Evolutionary conservation across 92 coral and sea anemone genomes (phyloP).

Genomic region (Palythoa grandis): DNA sequence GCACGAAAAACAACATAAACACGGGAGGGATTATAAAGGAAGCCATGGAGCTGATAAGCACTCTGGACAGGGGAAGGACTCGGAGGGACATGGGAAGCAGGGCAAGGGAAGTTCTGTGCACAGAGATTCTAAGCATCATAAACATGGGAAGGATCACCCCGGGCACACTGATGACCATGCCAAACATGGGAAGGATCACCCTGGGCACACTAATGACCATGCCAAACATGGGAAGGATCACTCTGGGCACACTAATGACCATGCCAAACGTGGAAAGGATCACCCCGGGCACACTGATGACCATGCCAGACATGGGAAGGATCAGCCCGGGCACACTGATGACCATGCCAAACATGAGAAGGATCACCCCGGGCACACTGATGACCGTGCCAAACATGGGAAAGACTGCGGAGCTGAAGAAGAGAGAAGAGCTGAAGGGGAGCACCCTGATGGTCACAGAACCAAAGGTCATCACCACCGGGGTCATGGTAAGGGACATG

Average conservation of each 20-base stretch:
- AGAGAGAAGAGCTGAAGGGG: constrained; percentile 25
- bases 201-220: neutral
- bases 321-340: neutral
- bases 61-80: constrained; percentile 34
- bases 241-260: neutral
- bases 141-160: constrained; percentile 25
- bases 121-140: constrained; percentile 39
- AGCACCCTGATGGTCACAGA: constrained; percentile 30
- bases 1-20: constrained; percentile 7
- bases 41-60: constrained; percentile 8
- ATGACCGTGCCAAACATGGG: constrained; percentile 23
- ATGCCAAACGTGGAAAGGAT: constrained; percentile 29
- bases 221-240: constrained; percentile 20
- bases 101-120: constrained; percentile 28
- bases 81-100: constrained; percentile 26
- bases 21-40: neutral
- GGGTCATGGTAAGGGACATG: constrained; percentile 32
- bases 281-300: constrained; percentile 8
- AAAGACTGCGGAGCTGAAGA: constrained; percentile 8
- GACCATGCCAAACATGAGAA: too few relatives aligned
- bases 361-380: too few relatives aligned
- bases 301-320: constrained; percentile 25
- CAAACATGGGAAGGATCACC: constrained; percentile 15
- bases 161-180: constrained; percentile 14
- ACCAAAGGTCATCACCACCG: constrained; percentile 28